Percentiles rank a stretch among this genome's conserved stretches.
These are phyloP conservation scores for Melopsittacus undulatus DNA, from an alignment of 2,797 vertebrate genomes.

Conservation along the genomic window DNA sequence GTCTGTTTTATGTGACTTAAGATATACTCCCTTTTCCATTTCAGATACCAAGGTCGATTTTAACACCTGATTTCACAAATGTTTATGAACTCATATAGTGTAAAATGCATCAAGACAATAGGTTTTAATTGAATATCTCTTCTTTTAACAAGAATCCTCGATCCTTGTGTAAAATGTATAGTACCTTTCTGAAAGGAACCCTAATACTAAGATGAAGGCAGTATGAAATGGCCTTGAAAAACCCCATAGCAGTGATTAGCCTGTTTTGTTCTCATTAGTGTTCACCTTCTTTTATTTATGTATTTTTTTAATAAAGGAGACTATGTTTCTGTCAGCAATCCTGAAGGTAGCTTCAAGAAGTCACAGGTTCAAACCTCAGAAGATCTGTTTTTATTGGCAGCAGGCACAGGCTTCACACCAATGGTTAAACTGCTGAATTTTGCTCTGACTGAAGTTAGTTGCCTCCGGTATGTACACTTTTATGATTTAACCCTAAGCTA, in stretches of 20 bases:
- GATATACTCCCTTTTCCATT: neutral
- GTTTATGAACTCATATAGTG: neutral
- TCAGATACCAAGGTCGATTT: neutral
- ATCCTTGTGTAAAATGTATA: neutral
- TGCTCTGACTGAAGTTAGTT: slow-evolving; percentile 74
- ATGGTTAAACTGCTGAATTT: slow-evolving; percentile 87
- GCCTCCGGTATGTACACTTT: slow-evolving; percentile 79
- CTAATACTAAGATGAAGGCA: neutral
- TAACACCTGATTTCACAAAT: neutral
- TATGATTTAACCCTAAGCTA: neutral
- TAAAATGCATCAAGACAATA: neutral
- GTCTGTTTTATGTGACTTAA: neutral
- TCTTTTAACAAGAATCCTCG: neutral
- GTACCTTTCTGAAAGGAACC: neutral
- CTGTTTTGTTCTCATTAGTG: neutral
- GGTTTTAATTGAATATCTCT: neutral
- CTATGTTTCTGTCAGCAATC: slow-evolving; percentile 83
- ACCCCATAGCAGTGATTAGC: neutral
- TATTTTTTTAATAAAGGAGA: slow-evolving; percentile 78
- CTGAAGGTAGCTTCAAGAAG: slow-evolving; percentile 86
- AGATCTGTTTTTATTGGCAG: slow-evolving; percentile 89
- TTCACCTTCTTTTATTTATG: neutral
- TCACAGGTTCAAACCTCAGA: slow-evolving; percentile 81
- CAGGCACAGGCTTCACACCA: slow-evolving; percentile 95
- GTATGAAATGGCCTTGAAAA: neutral